These are phyloP conservation scores for Gallinago undulata DNA, from an alignment of 2,113 vertebrate genomes.

Conservation along the genomic window DNA sequence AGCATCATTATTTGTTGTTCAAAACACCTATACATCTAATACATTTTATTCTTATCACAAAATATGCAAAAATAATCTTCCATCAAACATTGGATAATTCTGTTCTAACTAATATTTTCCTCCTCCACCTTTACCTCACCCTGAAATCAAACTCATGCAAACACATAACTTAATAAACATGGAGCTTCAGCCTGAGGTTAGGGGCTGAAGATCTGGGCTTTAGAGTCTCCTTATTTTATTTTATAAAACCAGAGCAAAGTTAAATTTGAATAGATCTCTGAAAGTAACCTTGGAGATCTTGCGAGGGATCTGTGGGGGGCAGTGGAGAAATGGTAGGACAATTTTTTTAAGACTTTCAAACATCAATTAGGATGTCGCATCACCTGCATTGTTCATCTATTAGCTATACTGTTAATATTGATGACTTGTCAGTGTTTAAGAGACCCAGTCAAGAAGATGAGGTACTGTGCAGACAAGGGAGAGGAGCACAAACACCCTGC, in stretches of 20 bases:
- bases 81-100: background rate
- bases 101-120: conserved; percentile 2
- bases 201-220: background rate
- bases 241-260: background rate
- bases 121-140: background rate
- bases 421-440: background rate
- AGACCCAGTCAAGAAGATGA: background rate
- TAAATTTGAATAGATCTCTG: background rate
- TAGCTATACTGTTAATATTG: background rate
- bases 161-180: background rate
- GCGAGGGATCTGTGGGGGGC: background rate
- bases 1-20: background rate
- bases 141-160: background rate
- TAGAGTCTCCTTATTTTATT: background rate
- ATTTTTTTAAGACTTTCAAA: background rate
- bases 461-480: background rate
- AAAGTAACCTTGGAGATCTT: background rate
- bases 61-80: background rate
- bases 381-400: background rate
- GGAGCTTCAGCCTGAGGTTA: background rate
- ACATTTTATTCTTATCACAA: background rate
- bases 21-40: background rate
- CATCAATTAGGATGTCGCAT: background rate
- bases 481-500: background rate
- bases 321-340: background rate